Conservation (phyloP, 1,140 invertebrate species). For the Brachionus paranguensis region DNA sequence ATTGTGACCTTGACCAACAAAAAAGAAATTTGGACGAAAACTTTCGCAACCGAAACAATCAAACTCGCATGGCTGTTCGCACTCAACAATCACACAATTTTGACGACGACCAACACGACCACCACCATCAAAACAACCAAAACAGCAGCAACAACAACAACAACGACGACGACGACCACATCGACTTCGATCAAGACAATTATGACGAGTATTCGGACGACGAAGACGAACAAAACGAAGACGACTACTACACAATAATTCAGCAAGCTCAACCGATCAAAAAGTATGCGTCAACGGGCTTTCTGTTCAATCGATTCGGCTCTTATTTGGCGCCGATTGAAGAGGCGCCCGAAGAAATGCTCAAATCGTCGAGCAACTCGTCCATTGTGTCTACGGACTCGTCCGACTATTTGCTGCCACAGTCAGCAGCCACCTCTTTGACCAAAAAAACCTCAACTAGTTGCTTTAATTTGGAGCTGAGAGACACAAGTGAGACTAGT, state of each 20-base stretch:
- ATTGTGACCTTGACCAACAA: not conserved
- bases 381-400: not conserved
- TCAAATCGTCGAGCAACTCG: not conserved
- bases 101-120: not conserved
- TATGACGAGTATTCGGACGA: not conserved
- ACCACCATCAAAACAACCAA: not conserved
- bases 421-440: not conserved
- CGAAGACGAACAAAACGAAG: not conserved
- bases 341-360: slow-evolving; percentile 14
- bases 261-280: not conserved
- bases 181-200: not conserved
- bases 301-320: slow-evolving; percentile 28
- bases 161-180: not conserved
- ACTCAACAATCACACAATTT: not conserved
- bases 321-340: slow-evolving; percentile 19
- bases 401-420: not conserved
- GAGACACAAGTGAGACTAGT: not conserved
- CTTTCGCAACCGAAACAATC: not conserved
- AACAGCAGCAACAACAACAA: not conserved
- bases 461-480: slow-evolving; percentile 11
- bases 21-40: not conserved
- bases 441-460: not conserved
- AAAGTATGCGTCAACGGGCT: slow-evolving; percentile 33
- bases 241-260: not conserved
- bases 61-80: not conserved